Percentiles rank a stretch among this genome's conserved stretches.
phyloP scores from a whole-genome alignment of 64 coral and sea anemone genomes.

The Platygyra sinensis region DNA sequence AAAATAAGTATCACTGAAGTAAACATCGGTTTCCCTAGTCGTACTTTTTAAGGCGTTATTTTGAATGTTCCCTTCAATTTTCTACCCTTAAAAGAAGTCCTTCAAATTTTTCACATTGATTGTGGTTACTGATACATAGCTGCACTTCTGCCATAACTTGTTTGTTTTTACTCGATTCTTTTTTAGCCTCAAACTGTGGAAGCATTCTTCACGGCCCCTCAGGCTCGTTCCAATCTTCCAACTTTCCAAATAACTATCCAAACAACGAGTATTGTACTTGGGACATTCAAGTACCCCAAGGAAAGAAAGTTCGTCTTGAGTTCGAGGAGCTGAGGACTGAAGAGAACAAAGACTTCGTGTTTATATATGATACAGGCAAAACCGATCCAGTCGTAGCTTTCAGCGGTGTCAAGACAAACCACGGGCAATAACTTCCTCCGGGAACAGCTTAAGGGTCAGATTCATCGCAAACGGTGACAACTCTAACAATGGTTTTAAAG shows the following conservation, averaged over 20 bases:
- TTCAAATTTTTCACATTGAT: too few relatives aligned
- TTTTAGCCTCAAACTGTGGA: constrained; percentile 87
- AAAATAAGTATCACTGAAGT: too few relatives aligned
- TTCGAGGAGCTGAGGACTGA: constrained; percentile 89
- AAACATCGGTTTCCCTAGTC: too few relatives aligned
- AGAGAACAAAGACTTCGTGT: constrained; percentile 67
- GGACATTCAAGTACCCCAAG: constrained; percentile 85
- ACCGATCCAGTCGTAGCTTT: constrained; percentile 85
- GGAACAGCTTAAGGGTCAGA: constrained; percentile 79
- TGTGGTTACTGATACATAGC: too few relatives aligned
- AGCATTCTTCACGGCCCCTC: constrained; percentile 71
- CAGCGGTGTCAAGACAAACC: constrained; percentile 84
- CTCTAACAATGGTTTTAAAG: constrained; percentile 84
- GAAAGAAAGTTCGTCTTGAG: constrained; percentile 91
- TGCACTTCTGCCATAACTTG: too few relatives aligned
- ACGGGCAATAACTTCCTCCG: constrained; percentile 86
- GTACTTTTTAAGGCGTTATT: too few relatives aligned
- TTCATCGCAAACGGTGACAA: constrained; percentile 84
- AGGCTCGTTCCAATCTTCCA: constrained; percentile 81
- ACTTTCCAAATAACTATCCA: constrained; percentile 87
- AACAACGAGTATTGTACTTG: constrained; percentile 97
- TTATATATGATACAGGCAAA: constrained; percentile 82
- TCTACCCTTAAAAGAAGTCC: too few relatives aligned
- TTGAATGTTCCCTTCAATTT: too few relatives aligned
- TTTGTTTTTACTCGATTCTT: not conserved